phyloP scores from a whole-genome alignment of 2,888 invertebrate species.

The Phania funesta region DNA sequence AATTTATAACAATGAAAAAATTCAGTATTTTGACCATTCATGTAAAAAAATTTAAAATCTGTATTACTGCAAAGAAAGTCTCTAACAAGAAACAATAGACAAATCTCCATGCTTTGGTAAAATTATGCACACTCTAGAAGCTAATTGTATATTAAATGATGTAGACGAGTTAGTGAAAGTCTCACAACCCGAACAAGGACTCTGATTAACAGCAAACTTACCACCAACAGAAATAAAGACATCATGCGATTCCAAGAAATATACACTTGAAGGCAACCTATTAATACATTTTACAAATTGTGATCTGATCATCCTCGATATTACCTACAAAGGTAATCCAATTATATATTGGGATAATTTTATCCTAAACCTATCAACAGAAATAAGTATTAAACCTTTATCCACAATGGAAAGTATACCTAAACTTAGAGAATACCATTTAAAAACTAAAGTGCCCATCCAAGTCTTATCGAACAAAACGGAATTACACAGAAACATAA shows the following conservation, averaged over 20 bases:
- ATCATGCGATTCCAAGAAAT: no score
- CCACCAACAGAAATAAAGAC: not conserved
- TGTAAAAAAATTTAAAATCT: slow-evolving; percentile 4
- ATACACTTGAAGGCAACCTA: not conserved
- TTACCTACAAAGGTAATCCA: not conserved
- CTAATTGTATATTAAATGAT: not conserved
- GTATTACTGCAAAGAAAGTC: slow-evolving; percentile 22
- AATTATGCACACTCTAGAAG: not conserved
- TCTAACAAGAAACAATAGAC: not conserved
- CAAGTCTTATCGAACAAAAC: not conserved
- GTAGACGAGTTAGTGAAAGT: not conserved
- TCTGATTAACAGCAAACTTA: not conserved
- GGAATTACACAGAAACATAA: slow-evolving; percentile 3
- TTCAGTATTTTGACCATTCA: not conserved
- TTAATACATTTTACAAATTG: slow-evolving; percentile 15
- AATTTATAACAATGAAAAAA: not conserved
- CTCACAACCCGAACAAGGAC: not conserved
- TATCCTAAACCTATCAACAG: not conserved
- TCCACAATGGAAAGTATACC: slow-evolving; percentile 19
- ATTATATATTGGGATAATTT: slow-evolving; percentile 12
- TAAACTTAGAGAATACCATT: slow-evolving; percentile 1
- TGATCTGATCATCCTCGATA: not conserved
- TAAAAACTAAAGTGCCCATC: slow-evolving; percentile 5
- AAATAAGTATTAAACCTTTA: slow-evolving; percentile 9
- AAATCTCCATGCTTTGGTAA: not conserved